Evolutionary conservation across 2,797 vertebrate genomes (phyloP), one percentile per base, ranked within the genome.

Genomic region (Dryobates pubescens): DNA sequence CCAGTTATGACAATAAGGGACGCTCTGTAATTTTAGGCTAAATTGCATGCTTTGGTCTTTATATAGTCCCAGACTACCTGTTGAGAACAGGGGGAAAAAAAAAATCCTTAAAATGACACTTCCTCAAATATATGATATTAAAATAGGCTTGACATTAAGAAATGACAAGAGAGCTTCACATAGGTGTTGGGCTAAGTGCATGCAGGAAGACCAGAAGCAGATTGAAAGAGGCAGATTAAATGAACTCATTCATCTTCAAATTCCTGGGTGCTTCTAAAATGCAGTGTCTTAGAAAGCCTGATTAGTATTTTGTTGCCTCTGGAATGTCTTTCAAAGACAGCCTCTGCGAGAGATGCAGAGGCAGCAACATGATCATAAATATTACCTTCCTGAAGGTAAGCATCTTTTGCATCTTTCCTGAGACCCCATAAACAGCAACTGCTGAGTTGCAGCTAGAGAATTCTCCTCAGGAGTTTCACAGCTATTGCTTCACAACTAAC

Each of bases 401-500:
- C 43, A n/a, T 64, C 69, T 81, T 87, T 80, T 51, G 30, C 43
- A n/a, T 64, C 69, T 81, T 87, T 80, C 51, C 67, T 51, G 56
- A 91, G 88, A 75, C 12, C 30, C 32, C 30, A 13, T 76, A 76
- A 74, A 69, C 14, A 65, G 67, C 45, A 57, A 5, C 45, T 77
- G 26, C 23, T 1, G 0, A 72, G 45, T 62, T 72, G 24, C 2
- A 8, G 47, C 7, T 0, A 0, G 30, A 51, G 68, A 79, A 9
- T 17, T 79, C 0, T 0, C 9, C 57, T 69, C 0, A 0, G 20
- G 56, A 27, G 6, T 57, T 73, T 7, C 5, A 1, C 45, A 51
- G 30, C 81, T 79, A 7, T 41, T 84, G 49, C 58, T 36, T 67
- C 73, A 29, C 16, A 32, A 27, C 57, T 26, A 47, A 57, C 34